Evolutionary conservation across 2,888 invertebrate genomes (phyloP), one percentile per base, ranked within the genome.

Genomic region (Antheraea assamensis): DNA sequence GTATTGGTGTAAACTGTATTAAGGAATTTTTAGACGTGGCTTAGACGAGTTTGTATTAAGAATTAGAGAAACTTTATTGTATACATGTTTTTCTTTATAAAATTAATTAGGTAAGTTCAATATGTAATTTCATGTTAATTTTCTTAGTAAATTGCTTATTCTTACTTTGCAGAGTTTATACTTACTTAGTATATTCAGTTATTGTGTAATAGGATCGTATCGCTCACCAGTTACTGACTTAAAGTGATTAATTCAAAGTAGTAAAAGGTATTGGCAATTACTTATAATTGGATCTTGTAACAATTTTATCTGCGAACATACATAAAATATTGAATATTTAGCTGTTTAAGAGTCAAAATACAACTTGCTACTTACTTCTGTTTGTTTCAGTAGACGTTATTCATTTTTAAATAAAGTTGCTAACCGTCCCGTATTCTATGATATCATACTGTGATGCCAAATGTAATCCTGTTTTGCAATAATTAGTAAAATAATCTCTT

Each of bases 11-110:
- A 55, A 55, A n/a, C 55, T 55, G 55, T 55, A n/a, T 61, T 61
- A 61, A 15, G 24, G 27, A 61, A 61, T 13, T 61, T 24, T 27
- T 61, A 61, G 61, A 61, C 1, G 27, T 27, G 61, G 10, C 61
- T 61, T 61, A 61, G 61, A 61, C 27, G 61, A 61, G 61, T 27
- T 27, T 61, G 61, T 61, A 61, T 58, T 61, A 24, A 27, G 24
- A 61, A 61, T 27, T 61, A 27, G 61, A 61, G 24, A 61, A 55
- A 55, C 8, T 27, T 61, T 61, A 61, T 61, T 61, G 17, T 27
- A 13, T 42, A 13, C 42, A 61, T 27, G 27, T 61, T 27, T 55
- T n/a, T 27, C 1, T 27, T 27, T 27, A 5, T 55, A 55, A n/a
- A 55, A 8, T 55, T 55, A 55, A 55, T 3, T 49, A 49, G 49